Percentiles rank a stretch among this genome's conserved stretches.
These are phyloP conservation scores for Hydropsyche betteni DNA, from an alignment of 2,888 invertebrate species.

Conservation along the genomic window DNA sequence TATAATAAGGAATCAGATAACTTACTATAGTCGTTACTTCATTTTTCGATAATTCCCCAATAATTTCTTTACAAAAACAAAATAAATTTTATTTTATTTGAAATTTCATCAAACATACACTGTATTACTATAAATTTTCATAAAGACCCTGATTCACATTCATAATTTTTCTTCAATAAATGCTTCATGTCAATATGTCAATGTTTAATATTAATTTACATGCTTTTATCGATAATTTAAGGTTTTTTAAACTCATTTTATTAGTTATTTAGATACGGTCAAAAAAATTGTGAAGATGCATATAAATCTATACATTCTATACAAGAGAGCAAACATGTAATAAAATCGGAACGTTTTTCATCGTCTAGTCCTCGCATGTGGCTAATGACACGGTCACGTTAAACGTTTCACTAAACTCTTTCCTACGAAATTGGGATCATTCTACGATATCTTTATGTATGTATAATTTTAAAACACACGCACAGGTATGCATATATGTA, in stretches of 20 bases:
- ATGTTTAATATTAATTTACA: too few relatives aligned
- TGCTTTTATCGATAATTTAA: too few relatives aligned
- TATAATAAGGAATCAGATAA: too few relatives aligned
- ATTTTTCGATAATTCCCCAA: too few relatives aligned
- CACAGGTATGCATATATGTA: conserved; percentile 28
- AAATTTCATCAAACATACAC: too few relatives aligned
- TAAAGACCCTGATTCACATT: too few relatives aligned
- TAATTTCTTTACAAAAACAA: too few relatives aligned
- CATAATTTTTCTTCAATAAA: too few relatives aligned
- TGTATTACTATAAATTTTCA: too few relatives aligned
- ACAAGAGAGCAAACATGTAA: neutral
- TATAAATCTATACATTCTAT: neutral
- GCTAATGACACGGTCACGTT: conserved; percentile 43
- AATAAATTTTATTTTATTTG: too few relatives aligned
- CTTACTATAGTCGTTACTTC: too few relatives aligned
- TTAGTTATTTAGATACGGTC: conserved; percentile 6
- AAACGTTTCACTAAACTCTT: conserved; percentile 40
- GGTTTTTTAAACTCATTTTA: neutral
- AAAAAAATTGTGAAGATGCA: neutral
- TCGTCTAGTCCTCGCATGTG: conserved; percentile 45
- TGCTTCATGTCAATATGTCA: too few relatives aligned
- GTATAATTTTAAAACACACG: neutral
- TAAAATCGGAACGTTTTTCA: conserved; percentile 11
- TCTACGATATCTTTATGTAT: conserved; percentile 14
- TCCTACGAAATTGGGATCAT: conserved; percentile 26